Evolutionary conservation across 2,113 vertebrate species (phyloP).

Genomic region (Sula dactylatra): DNA sequence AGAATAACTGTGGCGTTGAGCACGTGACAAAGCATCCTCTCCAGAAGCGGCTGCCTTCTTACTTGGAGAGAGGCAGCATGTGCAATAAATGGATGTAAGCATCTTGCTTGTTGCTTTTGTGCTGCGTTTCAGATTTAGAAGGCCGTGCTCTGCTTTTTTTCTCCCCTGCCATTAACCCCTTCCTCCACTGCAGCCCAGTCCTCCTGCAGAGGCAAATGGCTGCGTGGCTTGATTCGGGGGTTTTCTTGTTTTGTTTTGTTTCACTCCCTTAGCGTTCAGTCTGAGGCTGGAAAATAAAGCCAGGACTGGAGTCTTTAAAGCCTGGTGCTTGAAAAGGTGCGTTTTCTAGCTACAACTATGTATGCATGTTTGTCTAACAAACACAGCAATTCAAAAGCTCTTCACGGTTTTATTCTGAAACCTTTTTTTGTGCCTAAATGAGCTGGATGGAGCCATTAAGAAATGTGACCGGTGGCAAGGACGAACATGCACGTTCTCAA

Average conservation of each 20-base stretch:
- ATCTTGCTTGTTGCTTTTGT: not conserved
- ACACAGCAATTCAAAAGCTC: not conserved
- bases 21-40: not conserved
- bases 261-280: not conserved
- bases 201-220: not conserved
- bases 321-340: not conserved
- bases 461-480: not conserved
- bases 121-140: not conserved
- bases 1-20: not conserved
- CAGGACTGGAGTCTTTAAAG: not conserved
- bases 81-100: not conserved
- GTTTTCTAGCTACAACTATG: not conserved
- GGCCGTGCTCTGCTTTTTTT: not conserved
- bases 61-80: not conserved
- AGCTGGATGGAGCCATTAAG: not conserved
- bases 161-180: not conserved
- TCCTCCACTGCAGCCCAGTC: not conserved
- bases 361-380: not conserved
- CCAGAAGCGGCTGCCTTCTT: not conserved
- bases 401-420: not conserved
- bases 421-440: conserved; percentile 9
- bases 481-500: not conserved
- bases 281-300: not conserved
- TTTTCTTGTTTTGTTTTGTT: not conserved
- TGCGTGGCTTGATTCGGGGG: not conserved